Evolutionary conservation across 2,113 vertebrate genomes (phyloP).

Genomic region (Verasper variegatus): DNA sequence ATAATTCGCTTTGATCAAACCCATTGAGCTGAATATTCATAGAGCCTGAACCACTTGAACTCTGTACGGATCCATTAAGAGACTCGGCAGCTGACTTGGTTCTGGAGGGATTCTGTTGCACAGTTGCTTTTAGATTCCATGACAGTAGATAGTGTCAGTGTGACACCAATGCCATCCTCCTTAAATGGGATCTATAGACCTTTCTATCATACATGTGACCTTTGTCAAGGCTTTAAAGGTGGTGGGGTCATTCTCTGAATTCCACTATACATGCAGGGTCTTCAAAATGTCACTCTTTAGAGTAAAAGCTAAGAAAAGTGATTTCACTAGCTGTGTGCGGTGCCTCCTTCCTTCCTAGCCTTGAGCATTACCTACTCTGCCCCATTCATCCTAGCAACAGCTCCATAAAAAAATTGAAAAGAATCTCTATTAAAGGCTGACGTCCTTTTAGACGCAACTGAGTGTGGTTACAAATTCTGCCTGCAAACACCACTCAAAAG

Average conservation of each 20-base stretch:
- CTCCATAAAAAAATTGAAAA: not conserved
- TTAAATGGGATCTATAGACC: not conserved
- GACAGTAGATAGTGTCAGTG: not conserved
- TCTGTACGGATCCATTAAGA: conserved; percentile 35
- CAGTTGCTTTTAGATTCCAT: no score
- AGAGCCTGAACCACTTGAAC: conserved; percentile 48
- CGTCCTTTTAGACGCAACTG: not conserved
- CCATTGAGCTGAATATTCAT: conserved; percentile 55
- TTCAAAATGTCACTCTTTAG: not conserved
- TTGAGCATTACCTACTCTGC: not conserved
- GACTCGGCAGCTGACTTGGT: not conserved
- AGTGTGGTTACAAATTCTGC: no score
- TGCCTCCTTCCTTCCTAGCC: not conserved
- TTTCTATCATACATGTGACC: conserved; percentile 1
- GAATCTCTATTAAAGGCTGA: not conserved
- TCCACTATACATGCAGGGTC: not conserved
- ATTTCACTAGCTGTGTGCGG: not conserved
- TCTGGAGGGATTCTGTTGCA: conserved; percentile 1
- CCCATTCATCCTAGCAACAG: not conserved
- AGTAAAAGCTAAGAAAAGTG: not conserved
- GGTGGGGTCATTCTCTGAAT: not conserved
- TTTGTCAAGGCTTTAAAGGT: not conserved
- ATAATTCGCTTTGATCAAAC: conserved; percentile 69
- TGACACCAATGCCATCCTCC: conserved; percentile 10
- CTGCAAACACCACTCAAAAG: not conserved